Evolutionary conservation across 2,113 vertebrate genomes (phyloP).

Genomic region (Circaetus cinerascens): DNA sequence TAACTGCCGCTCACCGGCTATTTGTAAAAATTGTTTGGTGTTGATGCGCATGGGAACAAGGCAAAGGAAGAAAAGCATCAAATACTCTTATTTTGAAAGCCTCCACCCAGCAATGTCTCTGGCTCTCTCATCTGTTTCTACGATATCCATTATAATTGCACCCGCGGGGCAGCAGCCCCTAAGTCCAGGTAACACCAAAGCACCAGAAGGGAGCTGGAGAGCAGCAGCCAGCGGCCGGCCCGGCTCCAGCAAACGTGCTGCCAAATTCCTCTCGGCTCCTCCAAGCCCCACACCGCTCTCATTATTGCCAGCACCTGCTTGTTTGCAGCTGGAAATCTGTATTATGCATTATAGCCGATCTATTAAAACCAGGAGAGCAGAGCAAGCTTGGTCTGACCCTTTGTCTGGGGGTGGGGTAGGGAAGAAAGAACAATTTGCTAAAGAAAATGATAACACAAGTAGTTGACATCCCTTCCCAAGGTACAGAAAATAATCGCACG

Average conservation of each 20-base stretch:
- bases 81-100: not conserved
- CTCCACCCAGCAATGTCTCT: not conserved
- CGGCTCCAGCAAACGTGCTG: not conserved
- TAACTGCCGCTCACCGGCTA: not conserved
- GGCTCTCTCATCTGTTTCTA: not conserved
- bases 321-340: not conserved
- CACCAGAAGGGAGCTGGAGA: not conserved
- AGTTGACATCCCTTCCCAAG: not conserved
- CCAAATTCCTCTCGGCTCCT: not conserved
- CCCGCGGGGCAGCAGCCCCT: not conserved
- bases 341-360: accelerated
- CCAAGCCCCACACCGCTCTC: not conserved
- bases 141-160: accelerated
- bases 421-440: not conserved
- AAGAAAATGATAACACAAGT: accelerated
- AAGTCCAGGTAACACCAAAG: not conserved
- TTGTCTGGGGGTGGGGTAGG: not conserved
- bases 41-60: accelerated
- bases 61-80: not conserved
- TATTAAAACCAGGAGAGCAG: not conserved
- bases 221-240: not conserved
- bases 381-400: not conserved
- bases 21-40: not conserved
- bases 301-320: not conserved
- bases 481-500: not conserved